Percentiles rank a stretch among this genome's conserved stretches.
Conservation (phyloP, 2,888 invertebrate genomes). For the Melanophora roralis region DNA sequence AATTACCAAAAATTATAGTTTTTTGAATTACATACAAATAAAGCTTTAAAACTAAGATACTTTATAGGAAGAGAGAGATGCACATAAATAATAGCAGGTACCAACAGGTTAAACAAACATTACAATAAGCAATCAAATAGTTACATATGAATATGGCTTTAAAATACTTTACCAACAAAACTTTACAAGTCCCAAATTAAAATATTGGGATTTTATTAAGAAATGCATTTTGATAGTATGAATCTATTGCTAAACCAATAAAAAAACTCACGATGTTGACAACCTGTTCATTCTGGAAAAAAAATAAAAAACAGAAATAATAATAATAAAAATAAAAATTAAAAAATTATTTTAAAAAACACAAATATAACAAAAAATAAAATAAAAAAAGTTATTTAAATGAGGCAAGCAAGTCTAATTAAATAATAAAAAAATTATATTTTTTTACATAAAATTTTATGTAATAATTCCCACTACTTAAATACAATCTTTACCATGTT, state of each 20-base stretch:
- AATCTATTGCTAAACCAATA: constrained; percentile 58
- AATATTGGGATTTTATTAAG: constrained; percentile 5
- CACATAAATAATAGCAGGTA: neutral
- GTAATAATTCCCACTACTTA: no score
- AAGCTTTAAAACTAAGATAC: neutral
- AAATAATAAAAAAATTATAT: constrained; percentile 18
- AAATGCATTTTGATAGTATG: constrained; percentile 36
- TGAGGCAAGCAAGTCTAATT: neutral
- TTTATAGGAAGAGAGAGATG: neutral
- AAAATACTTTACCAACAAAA: constrained; percentile 51
- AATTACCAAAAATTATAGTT: constrained; percentile 17
- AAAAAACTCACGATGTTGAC: constrained; percentile 77
- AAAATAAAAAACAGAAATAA: constrained; percentile 70
- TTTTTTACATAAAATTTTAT: no score
- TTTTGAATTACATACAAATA: neutral
- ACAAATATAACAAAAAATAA: constrained; percentile 13
- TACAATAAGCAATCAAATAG: constrained; percentile 29
- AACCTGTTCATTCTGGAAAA: constrained; percentile 77
- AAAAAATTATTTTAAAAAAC: constrained; percentile 49
- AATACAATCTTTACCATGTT: no score
- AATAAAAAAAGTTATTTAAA: constrained; percentile 1
- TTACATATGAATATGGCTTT: no score
- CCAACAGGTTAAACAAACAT: neutral
- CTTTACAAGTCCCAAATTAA: constrained; percentile 20
- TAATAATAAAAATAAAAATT: constrained; percentile 63